phyloP scores from a whole-genome alignment of 2,888 invertebrate genomes.

The Acanthoscelides obtectus region DNA sequence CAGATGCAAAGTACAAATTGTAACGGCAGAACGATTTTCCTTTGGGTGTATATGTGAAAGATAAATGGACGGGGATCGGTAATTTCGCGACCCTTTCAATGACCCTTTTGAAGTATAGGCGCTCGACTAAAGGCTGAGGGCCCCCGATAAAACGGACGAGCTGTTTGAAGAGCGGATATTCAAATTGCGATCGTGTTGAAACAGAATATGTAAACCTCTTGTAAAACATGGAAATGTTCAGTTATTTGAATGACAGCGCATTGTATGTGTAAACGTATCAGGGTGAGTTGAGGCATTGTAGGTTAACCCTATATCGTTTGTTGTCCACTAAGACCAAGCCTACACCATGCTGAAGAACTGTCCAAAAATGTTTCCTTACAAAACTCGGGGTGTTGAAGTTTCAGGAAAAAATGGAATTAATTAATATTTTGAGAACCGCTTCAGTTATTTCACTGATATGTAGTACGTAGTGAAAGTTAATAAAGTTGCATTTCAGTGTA shows the following conservation, averaged over 20 bases:
- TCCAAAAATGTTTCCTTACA: no score
- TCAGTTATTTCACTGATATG: no score
- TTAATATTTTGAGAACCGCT: no score
- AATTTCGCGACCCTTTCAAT: neutral
- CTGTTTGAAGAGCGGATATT: neutral
- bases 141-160: neutral
- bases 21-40: neutral
- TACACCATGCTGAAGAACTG: no score
- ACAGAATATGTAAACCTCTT: neutral
- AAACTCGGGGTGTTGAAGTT: no score
- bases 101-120: neutral
- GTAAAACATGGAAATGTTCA: neutral
- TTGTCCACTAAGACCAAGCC: no score
- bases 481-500: no score
- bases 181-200: neutral
- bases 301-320: no score
- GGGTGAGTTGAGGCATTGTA: neutral
- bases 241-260: neutral
- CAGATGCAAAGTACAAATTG: neutral
- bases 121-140: no score
- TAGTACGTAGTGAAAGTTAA: no score
- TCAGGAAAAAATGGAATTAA: no score
- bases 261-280: neutral
- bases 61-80: neutral
- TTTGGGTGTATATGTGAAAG: neutral